These are phyloP conservation scores for Lepisosteus oculatus DNA, from an alignment of 2,113 vertebrate species.

Conservation along the genomic window DNA sequence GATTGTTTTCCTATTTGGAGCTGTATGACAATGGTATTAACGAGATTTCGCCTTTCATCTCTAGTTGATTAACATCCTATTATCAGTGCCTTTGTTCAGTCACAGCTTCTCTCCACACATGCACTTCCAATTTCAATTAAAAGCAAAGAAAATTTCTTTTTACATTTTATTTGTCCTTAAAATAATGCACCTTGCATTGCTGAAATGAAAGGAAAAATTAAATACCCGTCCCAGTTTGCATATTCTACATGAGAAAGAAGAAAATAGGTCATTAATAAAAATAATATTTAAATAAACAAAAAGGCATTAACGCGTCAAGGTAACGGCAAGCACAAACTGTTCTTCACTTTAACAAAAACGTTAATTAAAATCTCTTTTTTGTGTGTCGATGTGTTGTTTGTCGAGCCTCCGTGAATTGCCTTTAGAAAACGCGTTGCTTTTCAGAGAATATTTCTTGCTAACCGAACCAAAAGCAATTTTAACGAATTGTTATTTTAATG, in stretches of 20 bases:
- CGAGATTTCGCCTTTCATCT: constrained; percentile 29
- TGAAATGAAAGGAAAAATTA: constrained; percentile 28
- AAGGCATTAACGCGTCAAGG: constrained; percentile 53
- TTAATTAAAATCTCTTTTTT: constrained; percentile 33
- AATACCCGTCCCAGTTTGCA: constrained; percentile 31
- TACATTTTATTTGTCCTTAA: constrained; percentile 33
- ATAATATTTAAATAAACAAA: constrained; percentile 44
- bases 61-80: constrained; percentile 43
- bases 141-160: constrained; percentile 25
- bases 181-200: constrained; percentile 33
- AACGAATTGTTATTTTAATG: constrained; percentile 48
- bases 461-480: constrained; percentile 34
- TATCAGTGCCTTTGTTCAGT: constrained; percentile 36
- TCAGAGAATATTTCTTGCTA: constrained; percentile 26
- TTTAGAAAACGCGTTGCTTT: constrained; percentile 41
- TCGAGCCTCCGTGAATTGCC: constrained; percentile 35
- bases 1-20: constrained; percentile 33
- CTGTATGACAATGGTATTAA: constrained; percentile 37
- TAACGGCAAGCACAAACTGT: constrained; percentile 34
- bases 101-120: constrained; percentile 16
- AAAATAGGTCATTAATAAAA: constrained; percentile 35
- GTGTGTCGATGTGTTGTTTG: constrained; percentile 10
- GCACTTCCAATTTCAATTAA: constrained; percentile 29
- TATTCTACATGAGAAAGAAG: constrained; percentile 30
- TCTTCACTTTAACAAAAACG: constrained; percentile 44